Evolutionary conservation across 2,888 invertebrate species (phyloP).

Genomic region (Euspilapteryx auroguttella): DNA sequence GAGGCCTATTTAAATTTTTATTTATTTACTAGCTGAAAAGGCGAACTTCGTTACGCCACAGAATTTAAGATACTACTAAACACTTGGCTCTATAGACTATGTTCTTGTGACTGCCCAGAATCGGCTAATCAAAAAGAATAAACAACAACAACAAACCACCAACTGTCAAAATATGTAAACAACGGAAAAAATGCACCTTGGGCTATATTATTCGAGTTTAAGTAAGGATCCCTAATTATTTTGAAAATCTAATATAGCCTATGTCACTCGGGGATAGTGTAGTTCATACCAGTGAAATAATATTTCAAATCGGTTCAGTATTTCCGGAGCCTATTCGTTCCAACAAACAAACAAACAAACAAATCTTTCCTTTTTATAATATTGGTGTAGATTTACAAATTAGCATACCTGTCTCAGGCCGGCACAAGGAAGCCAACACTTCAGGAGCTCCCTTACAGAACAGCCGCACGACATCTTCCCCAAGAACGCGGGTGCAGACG

Average conservation of each 20-base stretch:
- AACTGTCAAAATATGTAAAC: not conserved
- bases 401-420: conserved; percentile 63
- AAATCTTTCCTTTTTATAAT: not conserved
- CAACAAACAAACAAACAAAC: not conserved
- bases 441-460: conserved; percentile 95
- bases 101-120: no score
- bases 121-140: no score
- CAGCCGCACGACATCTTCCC: conserved; percentile 72
- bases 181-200: no score
- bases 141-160: no score
- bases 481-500: conserved; percentile 78
- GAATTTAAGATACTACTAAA: no score
- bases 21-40: no score
- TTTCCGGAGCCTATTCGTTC: not conserved
- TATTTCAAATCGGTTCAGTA: not conserved
- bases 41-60: no score
- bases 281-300: not conserved
- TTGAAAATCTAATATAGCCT: not conserved
- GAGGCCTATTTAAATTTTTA: no score
- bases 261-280: not conserved
- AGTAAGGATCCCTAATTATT: no score
- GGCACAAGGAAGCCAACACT: conserved; percentile 80
- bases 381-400: not conserved
- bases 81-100: no score
- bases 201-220: no score